Conservation (phyloP, 2,888 invertebrate species). For the Acleris holmiana region DNA sequence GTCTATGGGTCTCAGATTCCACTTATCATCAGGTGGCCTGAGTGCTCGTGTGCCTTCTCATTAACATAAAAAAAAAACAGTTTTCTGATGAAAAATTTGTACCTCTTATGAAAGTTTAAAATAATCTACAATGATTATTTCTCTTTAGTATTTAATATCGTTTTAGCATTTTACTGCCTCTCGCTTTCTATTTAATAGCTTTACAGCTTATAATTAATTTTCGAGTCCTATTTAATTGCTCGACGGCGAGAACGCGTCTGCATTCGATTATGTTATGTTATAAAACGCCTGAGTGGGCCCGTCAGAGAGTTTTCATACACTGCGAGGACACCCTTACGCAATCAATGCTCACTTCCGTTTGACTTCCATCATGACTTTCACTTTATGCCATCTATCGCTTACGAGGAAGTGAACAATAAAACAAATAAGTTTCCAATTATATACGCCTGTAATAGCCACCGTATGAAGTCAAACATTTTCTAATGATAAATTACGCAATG, state of each 20-base stretch:
- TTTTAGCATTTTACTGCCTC: conserved; percentile 2
- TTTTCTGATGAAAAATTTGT: no score
- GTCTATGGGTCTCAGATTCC: no score
- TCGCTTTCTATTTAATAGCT: conserved; percentile 14
- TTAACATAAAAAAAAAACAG: no score
- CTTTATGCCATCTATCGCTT: conserved; percentile 35
- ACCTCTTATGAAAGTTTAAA: no score
- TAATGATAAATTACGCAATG: conserved; percentile 6
- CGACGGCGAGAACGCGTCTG: conserved; percentile 5
- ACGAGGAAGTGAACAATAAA: conserved; percentile 35
- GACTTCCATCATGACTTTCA: conserved; percentile 30
- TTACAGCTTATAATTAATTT: conserved; percentile 4
- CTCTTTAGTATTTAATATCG: conserved; percentile 1
- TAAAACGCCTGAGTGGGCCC: conserved; percentile 7
- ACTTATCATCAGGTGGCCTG: no score
- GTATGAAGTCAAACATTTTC: conserved; percentile 13
- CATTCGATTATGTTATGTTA: conserved; percentile 11
- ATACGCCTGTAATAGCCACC: conserved; percentile 22
- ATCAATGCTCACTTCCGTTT: conserved; percentile 36
- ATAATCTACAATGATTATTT: no score
- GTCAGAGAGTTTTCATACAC: conserved; percentile 19
- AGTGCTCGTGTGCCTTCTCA: no score
- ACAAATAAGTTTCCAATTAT: conserved; percentile 32
- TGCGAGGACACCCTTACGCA: conserved; percentile 33
- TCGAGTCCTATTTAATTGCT: background rate